Evolutionary conservation across 2,888 invertebrate species (phyloP), one percentile per base, ranked within the genome.

Genomic region (Alitta virens): DNA sequence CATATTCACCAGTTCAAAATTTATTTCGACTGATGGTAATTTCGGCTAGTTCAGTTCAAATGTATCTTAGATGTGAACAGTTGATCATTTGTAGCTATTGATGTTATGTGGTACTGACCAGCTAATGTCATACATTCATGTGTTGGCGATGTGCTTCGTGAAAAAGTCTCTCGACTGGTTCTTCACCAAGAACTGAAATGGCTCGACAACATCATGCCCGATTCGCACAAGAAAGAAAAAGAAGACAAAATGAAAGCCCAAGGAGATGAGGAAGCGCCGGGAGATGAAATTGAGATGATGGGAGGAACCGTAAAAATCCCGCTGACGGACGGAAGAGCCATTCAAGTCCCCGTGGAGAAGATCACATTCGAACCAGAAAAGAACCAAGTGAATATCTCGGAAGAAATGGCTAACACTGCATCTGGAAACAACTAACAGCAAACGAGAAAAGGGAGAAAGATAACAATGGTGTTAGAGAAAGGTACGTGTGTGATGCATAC

Each of bases 91-190:
- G n/a, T n/a, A n/a, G n/a, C n/a, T n/a, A n/a, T n/a, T n/a, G n/a
- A n/a, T n/a, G n/a, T n/a, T n/a, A n/a, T n/a, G n/a, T n/a, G n/a
- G n/a, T n/a, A n/a, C n/a, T n/a, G n/a, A n/a, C n/a, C n/a, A n/a
- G n/a, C n/a, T 2, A 1, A 1, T 42, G 1, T 55, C 46, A 14
- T 25, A n/a, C 18, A n/a, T 40, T 3, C 56, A 89, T 88, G 86
- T 98, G 78, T 93, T 98, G 53, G 95, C 97, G 25, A 97, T 98
- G 92, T 95, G 98, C 75, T 94, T 92, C 5, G 92, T 98, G 68
- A 86, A 98, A 63, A 97, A 97, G 83, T 85, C 90, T 0, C 84
- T 98, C 77, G 98, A 98, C 81, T 87, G 91, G 65, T 82, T 94
- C 65, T 98, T 97, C 83, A 92, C 72, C 86, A 94, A 55, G 98